These are phyloP conservation scores for Acyrthosiphon pisum DNA, from an alignment of 1,140 invertebrate genomes.

Conservation along the genomic window DNA sequence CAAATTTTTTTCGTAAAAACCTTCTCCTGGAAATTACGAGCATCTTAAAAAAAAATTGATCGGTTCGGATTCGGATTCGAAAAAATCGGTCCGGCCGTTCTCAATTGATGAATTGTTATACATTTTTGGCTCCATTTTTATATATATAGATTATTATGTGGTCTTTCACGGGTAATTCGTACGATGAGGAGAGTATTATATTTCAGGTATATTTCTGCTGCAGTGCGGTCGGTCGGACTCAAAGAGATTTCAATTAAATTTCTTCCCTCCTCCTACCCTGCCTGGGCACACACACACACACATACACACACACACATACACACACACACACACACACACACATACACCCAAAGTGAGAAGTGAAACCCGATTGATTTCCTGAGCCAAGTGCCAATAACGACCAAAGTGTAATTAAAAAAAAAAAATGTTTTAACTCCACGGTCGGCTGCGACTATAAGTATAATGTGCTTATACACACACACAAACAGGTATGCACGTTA, in stretches of 20 bases:
- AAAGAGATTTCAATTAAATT: slow-evolving; percentile 29
- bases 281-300: too few species aligned
- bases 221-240: neutral
- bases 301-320: too few species aligned
- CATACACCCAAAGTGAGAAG: neutral
- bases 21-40: too few species aligned
- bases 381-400: neutral
- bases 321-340: too few species aligned
- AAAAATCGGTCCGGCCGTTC: too few species aligned
- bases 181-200: neutral
- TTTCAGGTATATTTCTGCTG: neutral
- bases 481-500: neutral
- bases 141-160: neutral
- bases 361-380: neutral
- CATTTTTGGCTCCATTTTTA: too few species aligned
- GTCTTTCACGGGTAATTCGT: too few species aligned
- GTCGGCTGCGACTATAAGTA: neutral
- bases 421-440: neutral
- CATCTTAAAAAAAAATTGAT: too few species aligned
- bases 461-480: neutral
- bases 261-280: neutral
- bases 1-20: too few species aligned
- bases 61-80: too few species aligned
- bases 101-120: too few species aligned
- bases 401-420: neutral